Evolutionary conservation across 2,113 vertebrate genomes (phyloP), one percentile per base, ranked within the genome.

Genomic region (Collichthys lucidus): DNA sequence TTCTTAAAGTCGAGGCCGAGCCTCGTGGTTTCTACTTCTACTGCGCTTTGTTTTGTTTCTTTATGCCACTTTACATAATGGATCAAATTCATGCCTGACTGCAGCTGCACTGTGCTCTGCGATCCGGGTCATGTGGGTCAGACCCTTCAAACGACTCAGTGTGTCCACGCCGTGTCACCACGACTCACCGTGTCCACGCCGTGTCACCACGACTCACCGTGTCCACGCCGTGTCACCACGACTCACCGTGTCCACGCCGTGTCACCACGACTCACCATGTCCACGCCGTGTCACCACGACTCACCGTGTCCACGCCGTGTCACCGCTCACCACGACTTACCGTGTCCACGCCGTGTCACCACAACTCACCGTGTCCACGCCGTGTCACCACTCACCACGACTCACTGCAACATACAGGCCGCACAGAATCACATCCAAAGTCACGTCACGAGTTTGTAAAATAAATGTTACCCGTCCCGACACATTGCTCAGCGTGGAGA

Each of bases 41-140:
- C 87, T 60, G 50, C 57, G 52, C 80, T 85, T 79, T 83, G 68
- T 89, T 90, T 83, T 86, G 85, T 91, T 92, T 88, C 15, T 46
- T 11, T 46, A 40, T 40, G 35, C 82, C 24, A 72, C 63, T 88
- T 92, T 87, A 87, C 87, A 88, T 93, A 91, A 94, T 80, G 77
- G 86, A 87, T n/a, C 90, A 71, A 85, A 89, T 85, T 79, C 86
- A 82, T 65, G 91, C 86, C 86, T 52, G 75, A 85, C 87, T 85
- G 88, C 91, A 92, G 94, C 93, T 94, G 92, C 77, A 78, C 67
- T 67, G 64, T 0, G 69, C 78, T 70, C 78, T 88, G 80, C 92
- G 91, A 93, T 94, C 86, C 92, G 77, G 77, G 78, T 64, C 90
- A 91, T 95, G 84, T 92, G 94, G 92, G 91, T 94, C 93, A 92